Evolutionary conservation across 1,140 invertebrate genomes (phyloP), one percentile per base, ranked within the genome.

Genomic region (Drosophila carrolli): DNA sequence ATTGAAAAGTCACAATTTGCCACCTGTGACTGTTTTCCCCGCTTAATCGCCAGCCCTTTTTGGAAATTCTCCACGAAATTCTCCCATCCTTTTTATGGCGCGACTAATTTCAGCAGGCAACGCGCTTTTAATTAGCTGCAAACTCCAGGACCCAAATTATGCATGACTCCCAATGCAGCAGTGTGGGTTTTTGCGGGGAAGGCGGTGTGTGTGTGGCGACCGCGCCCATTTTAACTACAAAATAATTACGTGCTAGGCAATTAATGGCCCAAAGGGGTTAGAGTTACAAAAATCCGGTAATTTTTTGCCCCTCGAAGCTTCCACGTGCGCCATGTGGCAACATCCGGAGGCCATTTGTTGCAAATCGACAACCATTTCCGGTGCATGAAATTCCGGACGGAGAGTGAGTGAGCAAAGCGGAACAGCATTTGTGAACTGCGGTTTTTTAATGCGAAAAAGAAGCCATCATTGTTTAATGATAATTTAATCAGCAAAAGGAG

Each of bases 101-200:
- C 61, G 57, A 73, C 79, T 76, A 79, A 75, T 83, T 86, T 79
- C 55, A 68, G 71, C 71, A 53, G 46, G 51, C 67, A 62, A 88
- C 83, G 83, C 84, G 79, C 84, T 86, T 88, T 86, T 86, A 86
- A 86, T 88, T 88, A 86, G 82, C 82, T 88, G 78, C 82, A 88
- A 88, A 77, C 73, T 68, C 74, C 32, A 23, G 77, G 76, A 86
- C 74, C 81, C 75, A 88, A 86, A 86, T 86, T 86, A 86, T 88
- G 79, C 79, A 86, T 81, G 79, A 61, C 47, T 72, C 55, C 60
- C 65, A n/a, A 10, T 59, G 59, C 71, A 67, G 32, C 35, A 53
- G 47, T 58, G 48, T 37, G 61, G 60, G 62, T 62, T 35, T 14
- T 14, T 46, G 37, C 14, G 37, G 10, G 38, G 44, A 19, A 57